These are phyloP conservation scores for Micronycteris hirsuta DNA, from an alignment of 2,113 vertebrate genomes.

Conservation along the genomic window DNA sequence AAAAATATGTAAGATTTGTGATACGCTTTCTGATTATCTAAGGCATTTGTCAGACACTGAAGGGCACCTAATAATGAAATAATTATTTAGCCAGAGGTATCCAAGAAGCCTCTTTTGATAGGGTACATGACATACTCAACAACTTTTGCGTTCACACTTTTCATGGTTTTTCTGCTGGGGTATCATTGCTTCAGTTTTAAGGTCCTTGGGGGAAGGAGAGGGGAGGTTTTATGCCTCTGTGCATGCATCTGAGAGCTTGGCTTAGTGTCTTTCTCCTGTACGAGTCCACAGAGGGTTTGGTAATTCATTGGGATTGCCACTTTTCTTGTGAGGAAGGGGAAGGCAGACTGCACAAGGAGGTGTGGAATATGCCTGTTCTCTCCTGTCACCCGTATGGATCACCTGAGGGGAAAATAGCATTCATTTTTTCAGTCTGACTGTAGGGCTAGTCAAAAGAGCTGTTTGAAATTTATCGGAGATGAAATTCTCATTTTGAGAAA, in stretches of 20 bases:
- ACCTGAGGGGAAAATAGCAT: not conserved
- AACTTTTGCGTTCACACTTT: not conserved
- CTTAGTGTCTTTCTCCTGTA: not conserved
- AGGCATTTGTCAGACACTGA: not conserved
- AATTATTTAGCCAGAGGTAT: not conserved
- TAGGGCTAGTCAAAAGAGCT: not conserved
- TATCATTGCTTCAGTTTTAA: not conserved
- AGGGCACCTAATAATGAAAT: not conserved
- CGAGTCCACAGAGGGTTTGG: not conserved
- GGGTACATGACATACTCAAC: not conserved
- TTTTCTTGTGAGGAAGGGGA: not conserved
- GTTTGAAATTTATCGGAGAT: conserved; percentile 22
- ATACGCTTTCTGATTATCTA: not conserved
- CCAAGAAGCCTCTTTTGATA: not conserved
- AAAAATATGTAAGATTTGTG: not conserved
- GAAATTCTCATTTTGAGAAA: conserved; percentile 26
- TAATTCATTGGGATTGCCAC: not conserved
- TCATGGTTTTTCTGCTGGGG: not conserved
- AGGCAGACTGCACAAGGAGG: not conserved
- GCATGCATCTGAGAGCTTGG: not conserved
- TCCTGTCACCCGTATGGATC: not conserved
- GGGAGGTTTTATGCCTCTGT: rapidly evolving
- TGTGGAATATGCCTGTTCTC: not conserved
- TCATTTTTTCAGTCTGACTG: not conserved
- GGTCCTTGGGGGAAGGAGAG: not conserved